Percentiles rank a stretch among this genome's conserved stretches.
Conservation (phyloP, 2,888 invertebrate genomes). For the Phyto melanocephala region DNA sequence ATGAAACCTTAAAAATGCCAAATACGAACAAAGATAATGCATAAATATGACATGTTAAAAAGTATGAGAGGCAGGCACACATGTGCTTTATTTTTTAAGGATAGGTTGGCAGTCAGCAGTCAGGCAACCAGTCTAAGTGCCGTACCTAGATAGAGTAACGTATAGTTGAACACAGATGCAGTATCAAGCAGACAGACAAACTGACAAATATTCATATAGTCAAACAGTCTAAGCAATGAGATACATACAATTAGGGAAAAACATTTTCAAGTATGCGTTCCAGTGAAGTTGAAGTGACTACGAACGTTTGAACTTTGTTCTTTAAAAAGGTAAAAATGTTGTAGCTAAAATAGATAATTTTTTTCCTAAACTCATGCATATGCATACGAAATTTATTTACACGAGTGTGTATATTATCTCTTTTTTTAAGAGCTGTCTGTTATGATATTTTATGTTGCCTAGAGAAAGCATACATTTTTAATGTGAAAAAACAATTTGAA, state of each 20-base stretch:
- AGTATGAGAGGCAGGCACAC: constrained; percentile 32
- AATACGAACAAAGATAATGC: constrained; percentile 56
- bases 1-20: constrained; percentile 61
- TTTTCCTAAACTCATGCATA: not conserved
- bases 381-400: too few relatives aligned
- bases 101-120: constrained; percentile 16
- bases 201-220: too few relatives aligned
- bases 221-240: not conserved
- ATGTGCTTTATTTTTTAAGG: constrained; percentile 45
- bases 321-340: constrained; percentile 29
- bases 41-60: constrained; percentile 47
- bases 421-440: too few relatives aligned
- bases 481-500: not conserved
- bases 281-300: constrained; percentile 39
- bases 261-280: constrained; percentile 37
- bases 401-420: too few relatives aligned
- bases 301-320: constrained; percentile 58
- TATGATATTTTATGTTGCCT: not conserved
- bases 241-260: constrained; percentile 25
- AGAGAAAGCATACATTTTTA: constrained; percentile 13
- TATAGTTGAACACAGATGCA: not conserved
- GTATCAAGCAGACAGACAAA: not conserved
- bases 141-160: not conserved
- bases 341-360: not conserved
- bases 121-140: not conserved